Conservation (phyloP, 2,888 invertebrate genomes). For the Andricus quercusramuli region DNA sequence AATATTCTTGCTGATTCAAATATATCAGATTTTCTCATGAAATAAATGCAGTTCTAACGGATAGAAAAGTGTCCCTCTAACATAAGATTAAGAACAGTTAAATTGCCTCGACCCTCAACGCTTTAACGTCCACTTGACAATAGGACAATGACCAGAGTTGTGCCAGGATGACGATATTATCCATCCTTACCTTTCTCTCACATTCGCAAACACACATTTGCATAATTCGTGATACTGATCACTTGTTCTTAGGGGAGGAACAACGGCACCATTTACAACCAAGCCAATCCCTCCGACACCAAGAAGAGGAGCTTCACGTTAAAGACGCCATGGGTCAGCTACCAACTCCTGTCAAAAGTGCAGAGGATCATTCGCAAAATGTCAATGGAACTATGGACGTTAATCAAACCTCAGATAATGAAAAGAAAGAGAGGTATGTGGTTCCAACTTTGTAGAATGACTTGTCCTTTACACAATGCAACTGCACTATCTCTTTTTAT, state of each 20-base stretch:
- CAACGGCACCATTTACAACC: conserved; percentile 52
- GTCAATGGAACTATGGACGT: conserved; percentile 51
- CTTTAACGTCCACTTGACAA: conserved; percentile 34
- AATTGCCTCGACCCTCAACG: conserved; percentile 27
- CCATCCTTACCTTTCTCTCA: conserved; percentile 41
- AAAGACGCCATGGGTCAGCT: conserved; percentile 56
- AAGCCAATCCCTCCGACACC: conserved; percentile 44
- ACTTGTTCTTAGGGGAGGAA: conserved; percentile 58
- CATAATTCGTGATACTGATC: conserved; percentile 54
- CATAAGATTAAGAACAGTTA: conserved; percentile 21
- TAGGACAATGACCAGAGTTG: conserved; percentile 47
- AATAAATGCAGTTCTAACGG: background rate
- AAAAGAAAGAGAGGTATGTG: conserved; percentile 64
- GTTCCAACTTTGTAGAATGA: conserved; percentile 4
- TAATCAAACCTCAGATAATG: conserved; percentile 55
- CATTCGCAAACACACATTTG: conserved; percentile 50
- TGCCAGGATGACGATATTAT: conserved; percentile 39
- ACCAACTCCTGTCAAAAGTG: conserved; percentile 48
- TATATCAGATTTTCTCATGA: too few relatives aligned
- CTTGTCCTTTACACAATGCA: conserved; percentile 1
- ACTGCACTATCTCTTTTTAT: background rate
- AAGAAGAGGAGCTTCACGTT: conserved; percentile 50
- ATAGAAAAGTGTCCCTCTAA: background rate
- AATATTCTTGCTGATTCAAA: too few relatives aligned
- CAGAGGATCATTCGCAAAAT: conserved; percentile 54